Conservation (phyloP, 2,888 invertebrate genomes). For the Tinea semifulvella region DNA sequence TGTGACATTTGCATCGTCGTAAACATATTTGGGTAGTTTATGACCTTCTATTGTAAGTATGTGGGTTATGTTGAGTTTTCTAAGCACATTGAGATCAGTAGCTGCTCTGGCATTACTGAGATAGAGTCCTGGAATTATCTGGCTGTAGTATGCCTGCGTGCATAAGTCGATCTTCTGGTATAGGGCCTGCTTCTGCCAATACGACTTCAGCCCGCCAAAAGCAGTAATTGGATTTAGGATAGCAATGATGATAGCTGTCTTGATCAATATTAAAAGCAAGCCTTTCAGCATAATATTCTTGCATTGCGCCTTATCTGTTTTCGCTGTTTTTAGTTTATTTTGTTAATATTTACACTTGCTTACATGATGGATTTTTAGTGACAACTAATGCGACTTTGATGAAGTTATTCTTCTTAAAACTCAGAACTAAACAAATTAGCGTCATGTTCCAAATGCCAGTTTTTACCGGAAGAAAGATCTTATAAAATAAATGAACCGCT, state of each 20-base stretch:
- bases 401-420: no score
- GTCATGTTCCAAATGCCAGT: no score
- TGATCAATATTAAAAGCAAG: constrained; percentile 32
- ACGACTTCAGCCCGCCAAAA: constrained; percentile 39
- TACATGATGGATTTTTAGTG: not conserved
- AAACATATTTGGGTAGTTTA: constrained; percentile 44
- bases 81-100: constrained; percentile 38
- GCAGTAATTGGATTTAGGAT: constrained; percentile 44
- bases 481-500: no score
- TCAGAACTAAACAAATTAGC: no score
- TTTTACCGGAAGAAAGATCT: no score
- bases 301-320: not conserved
- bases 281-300: constrained; percentile 4
- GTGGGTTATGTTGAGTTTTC: constrained; percentile 52
- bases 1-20: constrained; percentile 40
- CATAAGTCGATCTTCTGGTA: constrained; percentile 40
- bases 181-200: constrained; percentile 40
- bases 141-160: constrained; percentile 48
- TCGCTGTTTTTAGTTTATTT: not conserved
- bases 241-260: constrained; percentile 40
- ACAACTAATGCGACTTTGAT: no score
- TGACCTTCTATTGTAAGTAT: constrained; percentile 56
- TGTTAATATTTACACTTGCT: no score
- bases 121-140: constrained; percentile 48
- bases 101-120: constrained; percentile 56